A percentile compares a stretch with the other conserved stretches of the same genome.
These are phyloP conservation scores for Hylaea fasciaria DNA, from an alignment of 2,888 invertebrate species.

Conservation along the genomic window DNA sequence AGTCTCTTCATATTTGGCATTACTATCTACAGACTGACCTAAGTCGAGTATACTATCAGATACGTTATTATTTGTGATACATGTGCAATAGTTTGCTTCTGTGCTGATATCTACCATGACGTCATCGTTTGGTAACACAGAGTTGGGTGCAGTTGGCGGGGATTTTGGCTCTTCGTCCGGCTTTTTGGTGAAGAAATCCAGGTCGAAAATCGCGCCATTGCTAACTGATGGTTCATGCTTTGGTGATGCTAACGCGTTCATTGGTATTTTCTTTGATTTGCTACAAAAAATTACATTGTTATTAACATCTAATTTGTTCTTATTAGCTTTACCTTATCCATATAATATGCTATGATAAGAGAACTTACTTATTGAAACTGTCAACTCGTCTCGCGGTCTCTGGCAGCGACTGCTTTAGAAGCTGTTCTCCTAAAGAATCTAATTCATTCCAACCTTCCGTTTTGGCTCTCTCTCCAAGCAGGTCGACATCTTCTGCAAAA, in stretches of 20 bases:
- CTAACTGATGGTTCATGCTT: constrained; percentile 56
- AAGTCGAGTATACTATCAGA: constrained; percentile 56
- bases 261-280: constrained; percentile 85
- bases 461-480: constrained; percentile 63
- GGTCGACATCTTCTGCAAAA: constrained; percentile 69
- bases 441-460: constrained; percentile 88
- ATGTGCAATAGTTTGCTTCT: constrained; percentile 47
- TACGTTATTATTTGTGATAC: constrained; percentile 45
- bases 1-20: constrained; percentile 45
- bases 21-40: constrained; percentile 52
- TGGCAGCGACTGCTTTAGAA: constrained; percentile 89
- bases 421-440: constrained; percentile 91
- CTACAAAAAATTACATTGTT: constrained; percentile 52
- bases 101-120: constrained; percentile 85
- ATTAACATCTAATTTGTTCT: no score
- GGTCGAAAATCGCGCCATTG: constrained; percentile 70
- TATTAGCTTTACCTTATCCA: no score
- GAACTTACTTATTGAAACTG: constrained; percentile 67
- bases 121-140: constrained; percentile 70
- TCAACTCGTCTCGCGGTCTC: constrained; percentile 72
- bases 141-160: constrained; percentile 34
- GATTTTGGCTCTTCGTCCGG: constrained; percentile 44
- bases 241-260: constrained; percentile 84
- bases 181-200: constrained; percentile 81
- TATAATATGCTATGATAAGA: no score